These are phyloP conservation scores for Phrynocephalus versicolor DNA, from an alignment of 2,113 vertebrate genomes.

Conservation along the genomic window DNA sequence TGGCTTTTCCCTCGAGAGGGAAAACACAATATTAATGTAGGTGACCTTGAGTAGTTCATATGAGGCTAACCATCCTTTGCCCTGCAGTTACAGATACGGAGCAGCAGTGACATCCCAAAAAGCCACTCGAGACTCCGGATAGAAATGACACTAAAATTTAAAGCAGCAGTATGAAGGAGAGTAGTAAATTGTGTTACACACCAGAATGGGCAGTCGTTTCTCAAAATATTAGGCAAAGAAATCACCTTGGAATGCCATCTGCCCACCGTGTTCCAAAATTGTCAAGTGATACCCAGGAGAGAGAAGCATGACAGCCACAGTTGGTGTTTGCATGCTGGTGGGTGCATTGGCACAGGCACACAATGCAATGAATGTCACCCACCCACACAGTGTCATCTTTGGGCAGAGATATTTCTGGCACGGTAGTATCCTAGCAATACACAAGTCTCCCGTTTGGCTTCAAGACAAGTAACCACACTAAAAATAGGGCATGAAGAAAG, in stretches of 20 bases:
- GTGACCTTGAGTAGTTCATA: neutral
- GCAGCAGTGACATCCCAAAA: conserved; percentile 1
- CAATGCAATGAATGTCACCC: conserved; percentile 29
- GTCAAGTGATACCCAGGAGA: neutral
- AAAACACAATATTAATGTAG: neutral
- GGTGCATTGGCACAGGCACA: conserved; percentile 35
- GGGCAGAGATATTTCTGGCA: conserved; percentile 65
- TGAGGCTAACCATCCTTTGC: neutral
- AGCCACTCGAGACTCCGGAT: neutral
- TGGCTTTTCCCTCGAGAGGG: neutral
- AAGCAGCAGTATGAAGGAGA: neutral
- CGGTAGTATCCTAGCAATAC: conserved; percentile 49
- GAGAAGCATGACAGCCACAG: neutral
- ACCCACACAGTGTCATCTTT: conserved; percentile 36
- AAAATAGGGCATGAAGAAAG: conserved; percentile 57
- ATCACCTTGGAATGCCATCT: conserved; percentile 8
- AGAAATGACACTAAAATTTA: neutral
- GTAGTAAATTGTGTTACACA: neutral
- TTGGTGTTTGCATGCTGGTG: neutral
- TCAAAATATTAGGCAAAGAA: neutral
- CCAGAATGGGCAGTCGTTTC: neutral
- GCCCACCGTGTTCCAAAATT: neutral
- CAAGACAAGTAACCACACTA: conserved; percentile 52
- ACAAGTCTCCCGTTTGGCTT: conserved; percentile 35
- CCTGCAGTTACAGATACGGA: neutral